These are phyloP conservation scores for Drosophila parthenogenetica DNA, from an alignment of 2,888 invertebrate genomes.

Conservation along the genomic window DNA sequence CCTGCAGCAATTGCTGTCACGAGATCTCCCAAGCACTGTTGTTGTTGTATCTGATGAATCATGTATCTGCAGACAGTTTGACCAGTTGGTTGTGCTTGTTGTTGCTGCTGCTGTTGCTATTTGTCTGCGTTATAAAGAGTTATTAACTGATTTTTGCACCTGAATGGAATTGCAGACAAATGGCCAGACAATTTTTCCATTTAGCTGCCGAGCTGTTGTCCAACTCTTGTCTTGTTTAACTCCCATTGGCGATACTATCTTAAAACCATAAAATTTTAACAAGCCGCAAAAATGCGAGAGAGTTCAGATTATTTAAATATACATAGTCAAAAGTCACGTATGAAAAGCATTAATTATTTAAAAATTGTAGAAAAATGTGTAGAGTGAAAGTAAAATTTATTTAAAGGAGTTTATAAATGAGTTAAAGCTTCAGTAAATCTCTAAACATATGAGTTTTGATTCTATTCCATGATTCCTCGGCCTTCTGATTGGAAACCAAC, in stretches of 20 bases:
- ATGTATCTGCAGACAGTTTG: conserved; percentile 28
- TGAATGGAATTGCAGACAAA: conserved; percentile 60
- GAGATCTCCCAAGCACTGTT: conserved; percentile 46
- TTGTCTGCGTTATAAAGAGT: conserved; percentile 61
- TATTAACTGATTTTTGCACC: conserved; percentile 66
- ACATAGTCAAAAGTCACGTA: neutral
- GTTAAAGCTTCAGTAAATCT: too few species aligned
- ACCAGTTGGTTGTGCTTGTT: conserved; percentile 10
- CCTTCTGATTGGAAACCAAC: conserved; percentile 16
- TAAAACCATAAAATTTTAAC: neutral
- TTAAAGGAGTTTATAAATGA: neutral
- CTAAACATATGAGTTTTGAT: too few species aligned
- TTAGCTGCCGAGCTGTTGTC: conserved; percentile 26
- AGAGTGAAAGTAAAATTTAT: neutral
- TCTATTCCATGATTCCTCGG: neutral
- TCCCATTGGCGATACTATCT: neutral
- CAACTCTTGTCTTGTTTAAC: conserved; percentile 12
- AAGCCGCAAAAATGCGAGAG: neutral
- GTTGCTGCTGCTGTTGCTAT: conserved; percentile 16
- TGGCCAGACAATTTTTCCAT: conserved; percentile 49
- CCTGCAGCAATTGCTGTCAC: conserved; percentile 63
- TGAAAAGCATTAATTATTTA: neutral
- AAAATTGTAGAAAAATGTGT: neutral
- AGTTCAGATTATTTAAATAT: conserved; percentile 1
- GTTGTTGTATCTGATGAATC: conserved; percentile 60